Base-by-base conservation (phyloP, 1,140 invertebrate genomes). In the Drosophila ananassae region DNA sequence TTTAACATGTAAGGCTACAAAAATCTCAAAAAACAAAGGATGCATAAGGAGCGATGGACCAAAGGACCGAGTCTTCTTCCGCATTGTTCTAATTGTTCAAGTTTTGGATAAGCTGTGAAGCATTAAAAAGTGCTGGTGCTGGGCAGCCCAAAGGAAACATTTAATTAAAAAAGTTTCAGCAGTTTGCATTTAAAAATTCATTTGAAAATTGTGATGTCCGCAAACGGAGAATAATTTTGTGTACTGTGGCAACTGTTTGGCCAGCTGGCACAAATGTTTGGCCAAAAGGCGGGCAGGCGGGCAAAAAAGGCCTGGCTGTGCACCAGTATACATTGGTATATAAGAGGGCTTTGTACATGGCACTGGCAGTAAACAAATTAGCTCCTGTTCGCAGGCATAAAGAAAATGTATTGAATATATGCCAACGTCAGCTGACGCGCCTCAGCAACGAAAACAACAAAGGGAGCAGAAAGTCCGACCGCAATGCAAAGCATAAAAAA, bases 341-440 rank as follows among this genome's bases (percentile, higher is more conserved):
- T 13, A 32, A n/a, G 10, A 5, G 10, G 12, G 21, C 21, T 44
- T 30, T n/a, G 48, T 53, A 53, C 53, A 56, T 59, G 48, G 67
- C 72, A 74, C 41, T 53, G 79, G 68, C 73, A 63, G 81, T 77
- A 67, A 87, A 87, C 82, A 87, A 87, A 85, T 85, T 85, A 82
- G 82, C 82, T 77, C 25, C 68, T 55, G 84, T 83, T 64, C 56
- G 74, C 64, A 84, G 73, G 64, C 79, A 60, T 50, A 73, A 63
- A 66, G 55, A 57, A 69, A 73, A 85, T 85, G 84, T 81, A 85
- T 85, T 81, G 78, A 72, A 82, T 87, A 85, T 87, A 82, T 87
- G 82, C 82, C 82, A 85, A 68, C 71, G 69, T 73, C 82, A 85
- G 82, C 83, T 85, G 82, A 82, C 82, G 82, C 82, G 82, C 58